These are phyloP conservation scores for Poecilia picta DNA, from an alignment of 2,797 vertebrate genomes.

Conservation along the genomic window DNA sequence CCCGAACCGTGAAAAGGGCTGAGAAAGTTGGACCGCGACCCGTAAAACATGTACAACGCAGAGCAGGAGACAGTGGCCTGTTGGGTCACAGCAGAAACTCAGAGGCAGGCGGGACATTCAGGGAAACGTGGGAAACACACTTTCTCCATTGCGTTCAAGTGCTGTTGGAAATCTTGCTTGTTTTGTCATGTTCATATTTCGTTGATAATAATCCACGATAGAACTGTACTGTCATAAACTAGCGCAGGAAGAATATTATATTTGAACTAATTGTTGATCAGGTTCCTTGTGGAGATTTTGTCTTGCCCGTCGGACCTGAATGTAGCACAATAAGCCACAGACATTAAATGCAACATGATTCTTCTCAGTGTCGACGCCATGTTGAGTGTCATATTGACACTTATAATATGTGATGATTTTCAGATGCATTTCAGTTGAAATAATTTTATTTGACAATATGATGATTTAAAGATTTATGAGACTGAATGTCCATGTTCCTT, in stretches of 20 bases:
- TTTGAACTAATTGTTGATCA: neutral
- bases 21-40: neutral
- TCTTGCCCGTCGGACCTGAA: neutral
- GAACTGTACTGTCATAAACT: neutral
- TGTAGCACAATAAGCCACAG: neutral
- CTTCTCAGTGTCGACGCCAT: neutral
- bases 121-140: neutral
- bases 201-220: neutral
- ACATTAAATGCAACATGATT: neutral
- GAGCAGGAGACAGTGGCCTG: neutral
- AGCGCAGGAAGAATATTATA: neutral
- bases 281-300: neutral
- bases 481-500: too few species aligned
- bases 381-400: neutral
- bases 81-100: neutral
- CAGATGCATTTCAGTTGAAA: too few species aligned
- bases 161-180: neutral
- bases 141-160: neutral
- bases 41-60: neutral
- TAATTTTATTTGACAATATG: too few species aligned
- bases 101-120: neutral
- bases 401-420: too few species aligned
- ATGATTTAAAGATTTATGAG: too few species aligned
- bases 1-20: neutral
- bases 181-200: neutral